Conservation (phyloP, 2,113 vertebrate species). For the Pomatorhinus ruficollis region DNA sequence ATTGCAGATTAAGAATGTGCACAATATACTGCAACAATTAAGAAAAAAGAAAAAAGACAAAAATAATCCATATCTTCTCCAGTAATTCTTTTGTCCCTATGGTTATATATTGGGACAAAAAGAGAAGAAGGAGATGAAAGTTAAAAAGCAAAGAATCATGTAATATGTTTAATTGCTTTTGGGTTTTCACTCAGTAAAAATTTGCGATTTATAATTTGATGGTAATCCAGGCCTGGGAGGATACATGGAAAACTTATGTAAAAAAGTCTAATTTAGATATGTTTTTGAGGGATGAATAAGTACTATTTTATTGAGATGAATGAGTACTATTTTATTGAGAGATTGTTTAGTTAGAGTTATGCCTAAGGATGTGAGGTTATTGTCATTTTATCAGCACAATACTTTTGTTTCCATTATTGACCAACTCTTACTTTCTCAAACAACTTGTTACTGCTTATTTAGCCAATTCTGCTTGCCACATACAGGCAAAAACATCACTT, state of each 20-base stretch:
- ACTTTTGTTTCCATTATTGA: background rate
- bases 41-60: background rate
- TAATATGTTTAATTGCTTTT: background rate
- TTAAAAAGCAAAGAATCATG: background rate
- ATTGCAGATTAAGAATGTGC: background rate
- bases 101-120: background rate
- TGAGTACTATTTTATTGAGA: background rate
- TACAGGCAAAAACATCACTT: background rate
- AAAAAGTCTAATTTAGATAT: background rate
- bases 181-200: background rate
- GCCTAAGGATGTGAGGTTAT: accelerated
- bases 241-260: background rate
- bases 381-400: background rate
- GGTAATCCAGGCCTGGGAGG: background rate
- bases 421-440: background rate
- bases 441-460: background rate
- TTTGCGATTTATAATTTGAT: background rate
- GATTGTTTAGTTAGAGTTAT: background rate
- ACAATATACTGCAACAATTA: background rate
- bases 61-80: background rate
- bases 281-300: background rate
- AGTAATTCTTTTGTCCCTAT: background rate
- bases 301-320: background rate
- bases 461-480: background rate
- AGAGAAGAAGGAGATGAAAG: background rate